Conservation (phyloP, 2,888 invertebrate genomes). For the Theristus sp. region DNA sequence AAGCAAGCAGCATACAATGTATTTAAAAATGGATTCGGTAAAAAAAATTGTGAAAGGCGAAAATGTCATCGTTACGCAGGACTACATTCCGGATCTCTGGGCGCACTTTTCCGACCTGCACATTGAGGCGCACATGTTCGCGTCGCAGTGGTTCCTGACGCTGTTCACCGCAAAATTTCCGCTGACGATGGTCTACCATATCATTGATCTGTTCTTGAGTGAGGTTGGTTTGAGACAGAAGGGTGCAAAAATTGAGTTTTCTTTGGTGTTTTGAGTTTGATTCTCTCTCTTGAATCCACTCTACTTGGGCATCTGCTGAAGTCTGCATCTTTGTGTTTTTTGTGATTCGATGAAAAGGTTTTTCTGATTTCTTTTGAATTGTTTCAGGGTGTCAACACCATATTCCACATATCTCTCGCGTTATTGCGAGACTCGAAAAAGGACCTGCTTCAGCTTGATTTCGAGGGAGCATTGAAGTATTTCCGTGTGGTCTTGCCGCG, state of each 20-base stretch:
- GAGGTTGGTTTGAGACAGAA: conserved; percentile 33
- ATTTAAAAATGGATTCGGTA: no score
- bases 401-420: conserved; percentile 88
- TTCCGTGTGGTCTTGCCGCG: conserved; percentile 91
- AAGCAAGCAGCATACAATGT: no score
- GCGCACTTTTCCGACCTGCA: conserved; percentile 45
- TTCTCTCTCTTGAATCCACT: no score
- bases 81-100: conserved; percentile 35
- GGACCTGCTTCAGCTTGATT: conserved; percentile 75
- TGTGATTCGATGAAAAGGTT: background rate
- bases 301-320: no score
- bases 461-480: conserved; percentile 91
- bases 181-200: conserved; percentile 83
- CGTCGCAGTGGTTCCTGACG: conserved; percentile 97
- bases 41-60: no score
- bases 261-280: background rate
- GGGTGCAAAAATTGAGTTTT: background rate
- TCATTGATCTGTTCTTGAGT: conserved; percentile 75
- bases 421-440: conserved; percentile 68
- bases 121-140: conserved; percentile 92
- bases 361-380: conserved; percentile 4
- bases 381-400: conserved; percentile 71
- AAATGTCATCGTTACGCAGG: no score
- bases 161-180: conserved; percentile 98
- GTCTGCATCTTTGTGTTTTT: no score